phyloP scores from a whole-genome alignment of 2,888 invertebrate genomes.

The Drosophila imparisetae region DNA sequence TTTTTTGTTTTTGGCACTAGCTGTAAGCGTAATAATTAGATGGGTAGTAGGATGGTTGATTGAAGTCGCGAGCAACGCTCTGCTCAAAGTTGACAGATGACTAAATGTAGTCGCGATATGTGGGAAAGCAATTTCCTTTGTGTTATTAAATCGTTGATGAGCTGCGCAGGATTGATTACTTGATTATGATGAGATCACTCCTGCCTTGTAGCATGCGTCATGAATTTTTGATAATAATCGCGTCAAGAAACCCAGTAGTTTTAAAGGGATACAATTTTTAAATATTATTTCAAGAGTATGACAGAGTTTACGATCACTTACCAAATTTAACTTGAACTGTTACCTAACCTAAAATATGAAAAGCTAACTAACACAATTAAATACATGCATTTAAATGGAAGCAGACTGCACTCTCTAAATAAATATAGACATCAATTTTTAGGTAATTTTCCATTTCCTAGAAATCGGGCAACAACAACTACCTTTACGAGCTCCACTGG shows the following conservation, averaged over 20 bases:
- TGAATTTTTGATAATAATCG: not conserved
- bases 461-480: not conserved
- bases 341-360: not conserved
- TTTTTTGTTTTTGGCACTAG: slow-evolving; percentile 11
- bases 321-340: not conserved
- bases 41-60: slow-evolving; percentile 15
- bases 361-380: not conserved
- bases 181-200: not conserved
- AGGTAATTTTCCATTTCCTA: slow-evolving; percentile 8
- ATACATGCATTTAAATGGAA: not conserved
- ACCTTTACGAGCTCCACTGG: not conserved
- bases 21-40: slow-evolving; percentile 40
- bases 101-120: not conserved
- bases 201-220: not conserved
- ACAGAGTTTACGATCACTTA: not conserved
- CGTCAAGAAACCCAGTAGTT: not conserved
- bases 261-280: not conserved
- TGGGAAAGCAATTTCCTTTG: not conserved
- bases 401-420: not conserved
- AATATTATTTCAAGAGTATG: not conserved
- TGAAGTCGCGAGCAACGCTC: slow-evolving; percentile 9
- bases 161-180: not conserved
- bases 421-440: not conserved
- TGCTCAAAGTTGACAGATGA: not conserved
- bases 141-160: not conserved